phyloP scores from a whole-genome alignment of 2,113 vertebrate species.

The Phalacrocorax brasilianus region DNA sequence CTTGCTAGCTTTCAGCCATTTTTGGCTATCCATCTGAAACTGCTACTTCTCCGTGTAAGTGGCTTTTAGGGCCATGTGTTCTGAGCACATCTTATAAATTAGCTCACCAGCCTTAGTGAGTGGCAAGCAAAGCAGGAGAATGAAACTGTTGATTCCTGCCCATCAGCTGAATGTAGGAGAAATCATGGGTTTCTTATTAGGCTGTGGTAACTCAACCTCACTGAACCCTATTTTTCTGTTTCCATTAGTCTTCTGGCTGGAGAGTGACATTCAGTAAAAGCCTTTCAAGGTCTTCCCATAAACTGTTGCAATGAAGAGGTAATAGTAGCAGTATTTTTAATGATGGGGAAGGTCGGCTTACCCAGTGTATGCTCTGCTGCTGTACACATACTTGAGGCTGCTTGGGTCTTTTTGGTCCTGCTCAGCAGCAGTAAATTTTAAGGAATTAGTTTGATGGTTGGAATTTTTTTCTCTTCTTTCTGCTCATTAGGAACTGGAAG shows the following conservation, averaged over 20 bases:
- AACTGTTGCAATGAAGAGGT: background rate
- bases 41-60: background rate
- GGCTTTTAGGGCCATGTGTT: conserved; percentile 9
- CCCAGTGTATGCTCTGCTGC: background rate
- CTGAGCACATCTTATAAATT: conserved; percentile 3
- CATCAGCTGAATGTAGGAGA: background rate
- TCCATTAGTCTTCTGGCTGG: conserved; percentile 1
- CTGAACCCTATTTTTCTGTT: conserved; percentile 1
- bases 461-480: background rate
- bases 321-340: background rate
- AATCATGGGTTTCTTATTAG: background rate
- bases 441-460: conserved; percentile 16
- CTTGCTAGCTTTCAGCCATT: background rate
- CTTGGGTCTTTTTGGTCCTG: background rate
- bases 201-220: background rate
- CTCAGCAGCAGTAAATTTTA: background rate
- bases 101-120: background rate
- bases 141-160: conserved; percentile 19
- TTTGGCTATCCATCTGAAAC: background rate
- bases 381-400: background rate
- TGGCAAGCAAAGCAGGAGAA: background rate
- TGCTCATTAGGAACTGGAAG: conserved; percentile 89
- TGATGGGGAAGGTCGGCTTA: background rate
- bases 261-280: conserved; percentile 31
- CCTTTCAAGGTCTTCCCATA: conserved; percentile 43